phyloP scores from a whole-genome alignment of 2,888 invertebrate species.

The Malthinus seriepunctatus region DNA sequence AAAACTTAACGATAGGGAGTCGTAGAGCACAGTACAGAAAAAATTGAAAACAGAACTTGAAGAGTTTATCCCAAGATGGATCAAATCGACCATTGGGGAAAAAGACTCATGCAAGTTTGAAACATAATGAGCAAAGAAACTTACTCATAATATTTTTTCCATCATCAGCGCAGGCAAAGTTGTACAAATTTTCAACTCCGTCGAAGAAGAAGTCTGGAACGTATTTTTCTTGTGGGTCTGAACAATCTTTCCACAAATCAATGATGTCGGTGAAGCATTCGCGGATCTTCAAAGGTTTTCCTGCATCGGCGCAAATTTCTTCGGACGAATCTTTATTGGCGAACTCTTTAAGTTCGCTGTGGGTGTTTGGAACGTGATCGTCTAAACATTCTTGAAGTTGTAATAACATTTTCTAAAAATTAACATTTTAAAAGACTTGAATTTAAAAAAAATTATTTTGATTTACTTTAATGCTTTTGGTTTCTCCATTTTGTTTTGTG shows the following conservation, averaged over 20 bases:
- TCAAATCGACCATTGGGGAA: no score
- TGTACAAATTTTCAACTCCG: background rate
- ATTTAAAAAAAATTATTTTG: background rate
- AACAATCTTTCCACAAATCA: conserved; percentile 9
- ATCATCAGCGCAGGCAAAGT: conserved; percentile 9
- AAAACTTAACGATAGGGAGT: no score
- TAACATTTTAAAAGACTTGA: background rate
- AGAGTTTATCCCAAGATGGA: no score
- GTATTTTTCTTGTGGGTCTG: conserved; percentile 12
- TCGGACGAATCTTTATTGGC: background rate
- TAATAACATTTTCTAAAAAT: background rate
- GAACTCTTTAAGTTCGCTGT: background rate
- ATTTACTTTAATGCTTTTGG: background rate
- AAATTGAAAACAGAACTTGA: background rate
- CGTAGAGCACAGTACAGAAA: no score
- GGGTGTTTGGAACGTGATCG: conserved; percentile 1
- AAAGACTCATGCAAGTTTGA: no score
- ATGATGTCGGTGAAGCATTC: conserved; percentile 5
- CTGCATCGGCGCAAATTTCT: conserved; percentile 4
- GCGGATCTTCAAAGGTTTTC: background rate
- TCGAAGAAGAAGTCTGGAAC: conserved; percentile 11
- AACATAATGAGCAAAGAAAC: background rate
- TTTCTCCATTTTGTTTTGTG: background rate
- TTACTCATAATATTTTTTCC: conserved; percentile 1
- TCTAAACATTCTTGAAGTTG: conserved; percentile 1